Conservation (phyloP, 1,140 invertebrate genomes). For the Papilio machaon region DNA sequence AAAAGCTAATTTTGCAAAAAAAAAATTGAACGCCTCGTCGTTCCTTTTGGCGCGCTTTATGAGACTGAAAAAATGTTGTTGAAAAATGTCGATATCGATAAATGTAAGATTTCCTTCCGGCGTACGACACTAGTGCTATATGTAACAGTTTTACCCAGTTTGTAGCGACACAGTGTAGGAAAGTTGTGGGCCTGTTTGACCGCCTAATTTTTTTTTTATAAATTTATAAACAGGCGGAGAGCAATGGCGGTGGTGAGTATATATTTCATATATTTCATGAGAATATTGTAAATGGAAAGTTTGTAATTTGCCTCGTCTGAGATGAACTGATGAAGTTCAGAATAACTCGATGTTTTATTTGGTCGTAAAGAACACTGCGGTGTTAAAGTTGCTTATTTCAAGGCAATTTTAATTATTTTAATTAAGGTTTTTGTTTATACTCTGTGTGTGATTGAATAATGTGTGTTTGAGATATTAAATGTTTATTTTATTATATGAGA, state of each 20-base stretch:
- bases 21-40: neutral
- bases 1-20: constrained; percentile 12
- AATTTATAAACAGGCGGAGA: neutral
- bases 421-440: neutral
- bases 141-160: neutral
- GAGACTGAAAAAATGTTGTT: constrained; percentile 1
- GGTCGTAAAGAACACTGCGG: neutral
- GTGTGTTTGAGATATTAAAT: neutral
- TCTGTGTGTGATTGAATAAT: neutral
- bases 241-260: neutral
- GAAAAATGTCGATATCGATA: constrained; percentile 10
- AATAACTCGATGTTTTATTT: neutral
- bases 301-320: neutral
- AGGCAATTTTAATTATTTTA: neutral
- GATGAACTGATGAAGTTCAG: neutral
- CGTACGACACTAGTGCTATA: neutral
- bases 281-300: too few species aligned
- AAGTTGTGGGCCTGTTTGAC: neutral
- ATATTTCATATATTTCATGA: neutral
- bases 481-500: constrained; percentile 1
- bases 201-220: constrained; percentile 31
- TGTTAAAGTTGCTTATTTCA: neutral
- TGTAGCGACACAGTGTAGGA: neutral
- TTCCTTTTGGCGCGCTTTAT: neutral
- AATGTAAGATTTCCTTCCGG: neutral